Base-by-base conservation (phyloP, 2,888 invertebrate genomes). In the Chloroclystis v-ata region DNA sequence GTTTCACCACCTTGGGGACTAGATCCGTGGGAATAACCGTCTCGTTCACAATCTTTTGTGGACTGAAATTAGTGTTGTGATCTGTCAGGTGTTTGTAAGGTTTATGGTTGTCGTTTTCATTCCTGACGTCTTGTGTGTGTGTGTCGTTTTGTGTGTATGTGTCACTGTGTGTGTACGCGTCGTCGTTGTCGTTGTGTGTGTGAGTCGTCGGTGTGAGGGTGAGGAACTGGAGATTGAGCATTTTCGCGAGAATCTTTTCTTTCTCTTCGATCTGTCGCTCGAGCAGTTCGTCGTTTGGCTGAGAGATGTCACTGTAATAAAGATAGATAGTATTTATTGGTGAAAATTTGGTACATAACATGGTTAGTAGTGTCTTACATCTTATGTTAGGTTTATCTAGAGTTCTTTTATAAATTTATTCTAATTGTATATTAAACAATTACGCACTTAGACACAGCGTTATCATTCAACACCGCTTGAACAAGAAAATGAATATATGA, bases 191-290 rank as follows among this genome's bases (percentile, higher is more conserved):
- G 38, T 25, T 33, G 24, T 20, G 35, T 35, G 33, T 2, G 20
- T 32, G 9, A 5, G 9, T n/a, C 6, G 10, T 45, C 41, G 16
- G 43, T 30, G 28, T 59, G 46, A 83, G 82, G 61, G 82, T 83
- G 13, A 84, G 69, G 0, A 87, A 87, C 42, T 92, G 91, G 33
- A 93, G 84, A 67, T 91, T 90, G 24, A 93, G 77, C 68, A 92
- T 86, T 64, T 91, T 91, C 0, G 92, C 92, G 9, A 94, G 75
- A 12, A 92, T 89, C 69, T 92, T 93, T 61, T 95, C 94, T 69
- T 95, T 95, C 54, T 91, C 89, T 68, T 92, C 92, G 29, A 95
- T 92, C 56, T 94, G 92, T 57, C 91, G 90, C 58, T 92, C 90
- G 39, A 95, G 90, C 0, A 91, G 89, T 2, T 92, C 92, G 72